These are phyloP conservation scores for Phalacrocorax brasilianus DNA, from an alignment of 2,113 vertebrate species.

Conservation along the genomic window DNA sequence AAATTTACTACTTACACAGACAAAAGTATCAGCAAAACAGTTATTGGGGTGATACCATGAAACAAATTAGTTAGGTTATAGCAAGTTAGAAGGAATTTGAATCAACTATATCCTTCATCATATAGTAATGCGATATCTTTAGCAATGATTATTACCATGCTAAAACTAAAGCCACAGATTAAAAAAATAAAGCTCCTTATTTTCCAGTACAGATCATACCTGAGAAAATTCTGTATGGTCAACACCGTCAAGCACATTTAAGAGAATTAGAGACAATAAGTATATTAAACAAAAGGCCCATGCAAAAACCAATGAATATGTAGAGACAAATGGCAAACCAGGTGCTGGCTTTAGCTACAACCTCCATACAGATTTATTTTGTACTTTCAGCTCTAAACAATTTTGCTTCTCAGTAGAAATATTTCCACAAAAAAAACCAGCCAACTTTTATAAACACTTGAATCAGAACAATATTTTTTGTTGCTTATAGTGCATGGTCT, in stretches of 20 bases:
- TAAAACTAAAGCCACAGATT: background rate
- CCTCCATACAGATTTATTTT: background rate
- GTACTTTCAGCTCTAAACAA: background rate
- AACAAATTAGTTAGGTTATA: background rate
- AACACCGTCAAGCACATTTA: background rate
- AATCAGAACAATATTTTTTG: background rate
- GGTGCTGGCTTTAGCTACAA: background rate
- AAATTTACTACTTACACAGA: background rate
- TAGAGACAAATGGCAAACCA: background rate
- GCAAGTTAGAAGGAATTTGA: background rate
- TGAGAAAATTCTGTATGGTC: background rate
- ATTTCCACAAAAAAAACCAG: background rate
- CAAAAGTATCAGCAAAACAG: background rate
- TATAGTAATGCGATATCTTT: background rate
- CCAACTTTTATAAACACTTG: background rate
- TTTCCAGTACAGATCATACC: background rate
- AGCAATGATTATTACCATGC: background rate
- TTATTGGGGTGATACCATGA: background rate
- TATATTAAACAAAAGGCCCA: background rate
- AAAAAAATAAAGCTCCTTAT: background rate
- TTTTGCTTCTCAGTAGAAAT: background rate
- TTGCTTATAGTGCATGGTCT: accelerated
- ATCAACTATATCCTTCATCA: background rate
- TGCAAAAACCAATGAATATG: background rate
- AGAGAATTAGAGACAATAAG: background rate